Base-by-base conservation (phyloP, 2,797 vertebrate genomes). In the Saxicola maurus region DNA sequence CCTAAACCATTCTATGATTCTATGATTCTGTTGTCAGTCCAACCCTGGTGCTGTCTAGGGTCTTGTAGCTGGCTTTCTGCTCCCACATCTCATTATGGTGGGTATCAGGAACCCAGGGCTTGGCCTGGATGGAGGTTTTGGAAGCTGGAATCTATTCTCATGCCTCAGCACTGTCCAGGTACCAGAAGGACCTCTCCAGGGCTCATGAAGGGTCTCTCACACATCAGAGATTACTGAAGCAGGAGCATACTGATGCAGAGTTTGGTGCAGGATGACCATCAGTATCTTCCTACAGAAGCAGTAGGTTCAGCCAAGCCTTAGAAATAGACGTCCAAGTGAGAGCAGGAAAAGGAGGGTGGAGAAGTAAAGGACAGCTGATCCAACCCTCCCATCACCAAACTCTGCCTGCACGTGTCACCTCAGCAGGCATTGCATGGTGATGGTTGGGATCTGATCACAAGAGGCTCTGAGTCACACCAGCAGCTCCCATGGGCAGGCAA, bases 381-480 rank as follows among this genome's bases (percentile, higher is more conserved):
- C 30, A 48, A 13, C 45, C 64, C 17, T 84, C 43, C 21, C 56
- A 24, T 28, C 10, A 1, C 33, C 72, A 79, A 30, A 42, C 13
- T 33, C 42, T 43, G 28, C 18, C 28, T 59, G n/a, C 31, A 17
- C 2, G 18, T 18, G 11, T 48, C 49, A 24, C 25, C n/a, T 46
- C 62, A 64, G 40, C 35, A 66, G 53, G 27, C 17, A 10, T 3
- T 35, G 56, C 1, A 3, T 0, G 0, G 24, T 31, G 55, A 25
- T 21, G 7, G 52, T 10, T 25, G 7, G 30, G 21, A 51, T 53
- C 31, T 38, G n/a, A 46, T n/a, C 5, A 1, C 1, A 3, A 49
- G 31, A 53, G 48, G 28, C 21, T 82, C 75, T 0, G 0, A 38
- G 60, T 45, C 52, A 43, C 13, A 2, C 8, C 46, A 51, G 23